Base-by-base conservation (phyloP, 2,113 vertebrate genomes). In the Nothobranchius kuhntae region DNA sequence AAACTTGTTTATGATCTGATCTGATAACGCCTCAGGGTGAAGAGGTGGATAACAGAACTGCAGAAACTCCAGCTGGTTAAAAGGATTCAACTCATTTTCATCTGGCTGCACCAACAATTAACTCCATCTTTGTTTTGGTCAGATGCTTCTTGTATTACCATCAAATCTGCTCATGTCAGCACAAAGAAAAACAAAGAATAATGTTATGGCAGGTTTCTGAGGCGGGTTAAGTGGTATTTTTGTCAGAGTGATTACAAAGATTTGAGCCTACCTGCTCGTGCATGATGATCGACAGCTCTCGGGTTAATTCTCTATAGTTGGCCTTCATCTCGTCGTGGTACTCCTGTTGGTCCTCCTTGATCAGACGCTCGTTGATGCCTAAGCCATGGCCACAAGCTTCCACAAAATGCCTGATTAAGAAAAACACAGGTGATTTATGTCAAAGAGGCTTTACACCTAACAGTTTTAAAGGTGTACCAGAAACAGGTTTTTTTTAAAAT, bases 261-360 rank as follows among this genome's bases (percentile, higher is more conserved):
- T 21, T 14, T 12, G 52, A 67, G 89, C 75, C 76, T 85, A 99
- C 98, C 86, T 96, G 96, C 75, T 99, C 97, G 10, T 94, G 96
- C 97, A 99, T 99, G 90, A 99, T 98, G 92, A 95, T 94, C 26
- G 96, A 97, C 58, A 99, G 94, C 82, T 98, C 95, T 89, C 94
- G 95, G 45, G 94, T 94, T 80, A 99, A 93, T 77, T 99, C 96
- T 86, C 96, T 93, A 78, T 98, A 99, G 90, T 95, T 99, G 48
- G 96, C 95, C 78, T 99, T 99, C 96, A 98, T 98, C 90, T 98
- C 96, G 61, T 98, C 96, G 71, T 99, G 97, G 81, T 99, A 99
- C 84, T 99, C 96, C 80, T 98, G 86, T 70, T 98, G 98, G 88
- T 99, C 97, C 83, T 98, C 98, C 84, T 99, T 99, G 83, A 98